Percentiles rank a stretch among this genome's conserved stretches.
These are phyloP conservation scores for Synanthedon vespiformis DNA, from an alignment of 2,888 invertebrate genomes.

Conservation along the genomic window DNA sequence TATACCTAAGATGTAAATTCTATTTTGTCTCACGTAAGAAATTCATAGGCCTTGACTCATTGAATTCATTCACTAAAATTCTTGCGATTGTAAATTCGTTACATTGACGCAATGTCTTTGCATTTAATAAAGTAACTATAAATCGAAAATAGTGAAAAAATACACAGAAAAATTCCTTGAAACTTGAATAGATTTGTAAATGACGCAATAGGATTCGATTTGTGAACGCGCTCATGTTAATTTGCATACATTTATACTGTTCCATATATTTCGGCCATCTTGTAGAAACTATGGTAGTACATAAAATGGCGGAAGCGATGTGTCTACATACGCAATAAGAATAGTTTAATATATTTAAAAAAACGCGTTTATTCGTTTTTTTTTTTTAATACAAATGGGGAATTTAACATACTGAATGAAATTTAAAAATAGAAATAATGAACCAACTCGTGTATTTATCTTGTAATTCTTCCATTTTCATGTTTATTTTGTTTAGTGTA, in stretches of 20 bases:
- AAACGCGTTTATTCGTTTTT: too few species aligned
- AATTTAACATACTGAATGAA: too few species aligned
- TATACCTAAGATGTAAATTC: not conserved
- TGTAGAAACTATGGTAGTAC: constrained; percentile 15
- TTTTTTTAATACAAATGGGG: too few species aligned
- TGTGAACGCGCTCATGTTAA: constrained; percentile 20
- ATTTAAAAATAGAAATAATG: too few species aligned
- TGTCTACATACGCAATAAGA: constrained; percentile 10
- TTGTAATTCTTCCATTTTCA: too few species aligned
- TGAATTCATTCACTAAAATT: constrained; percentile 7
- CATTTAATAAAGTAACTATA: not conserved
- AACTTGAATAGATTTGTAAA: constrained; percentile 24
- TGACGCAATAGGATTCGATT: constrained; percentile 40
- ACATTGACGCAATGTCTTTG: not conserved
- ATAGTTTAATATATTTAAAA: not conserved
- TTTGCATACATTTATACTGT: constrained; percentile 48
- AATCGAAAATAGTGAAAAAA: constrained; percentile 8
- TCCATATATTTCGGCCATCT: constrained; percentile 41
- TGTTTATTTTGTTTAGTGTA: too few species aligned
- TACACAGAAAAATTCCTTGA: constrained; percentile 9
- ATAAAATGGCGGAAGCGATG: constrained; percentile 28
- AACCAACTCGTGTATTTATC: too few species aligned
- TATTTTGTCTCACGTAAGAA: not conserved
- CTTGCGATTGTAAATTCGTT: not conserved
- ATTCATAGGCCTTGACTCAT: not conserved